Evolutionary conservation across 2,888 invertebrate genomes (phyloP), one percentile per base, ranked within the genome.

Genomic region (Chymomyza amoena): DNA sequence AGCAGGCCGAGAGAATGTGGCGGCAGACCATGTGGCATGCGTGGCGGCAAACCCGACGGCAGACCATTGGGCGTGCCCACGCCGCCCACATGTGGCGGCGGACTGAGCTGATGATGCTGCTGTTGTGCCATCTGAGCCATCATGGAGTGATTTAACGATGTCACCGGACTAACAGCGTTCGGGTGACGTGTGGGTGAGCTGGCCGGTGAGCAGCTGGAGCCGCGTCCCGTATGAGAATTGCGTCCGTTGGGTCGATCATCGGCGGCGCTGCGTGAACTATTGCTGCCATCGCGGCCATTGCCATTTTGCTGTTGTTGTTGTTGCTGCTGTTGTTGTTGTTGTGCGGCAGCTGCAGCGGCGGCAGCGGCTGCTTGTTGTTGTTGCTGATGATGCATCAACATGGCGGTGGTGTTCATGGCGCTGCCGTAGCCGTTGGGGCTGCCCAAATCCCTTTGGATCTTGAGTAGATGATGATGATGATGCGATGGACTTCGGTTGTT

Each of bases 1-100:
- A 97, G 93, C 87, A 97, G 93, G 51, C 97, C 96, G 79, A 97
- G 93, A 50, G 96, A 96, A 68, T 96, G 96, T 72, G 96, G 96
- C 89, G 96, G 96, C 91, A 97, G 93, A 80, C 96, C 96, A 74
- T 96, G 95, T 89, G 95, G 93, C 90, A 91, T 90, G 66, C 94
- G 93, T 84, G 95, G 94, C 82, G 94, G 94, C 87, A 92, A 72
- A 1, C 91, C 90, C 65, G 90, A 84, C 54, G 91, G 89, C 73
- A 91, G 64, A 18, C 90, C 91, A 70, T 90, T 91, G 7, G 90
- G 86, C 64, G 93, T 93, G 64, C 94, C 93, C 64, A 94, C 93
- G 0, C 84, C 89, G 20, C 79, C 80, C 5, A 81, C 88, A 76
- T 90, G 91, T 68, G 94, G 95, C 76, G 94, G 94, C 76, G 94